Base-by-base conservation (phyloP, 2,888 invertebrate species). In the Cerastis rubricosa region DNA sequence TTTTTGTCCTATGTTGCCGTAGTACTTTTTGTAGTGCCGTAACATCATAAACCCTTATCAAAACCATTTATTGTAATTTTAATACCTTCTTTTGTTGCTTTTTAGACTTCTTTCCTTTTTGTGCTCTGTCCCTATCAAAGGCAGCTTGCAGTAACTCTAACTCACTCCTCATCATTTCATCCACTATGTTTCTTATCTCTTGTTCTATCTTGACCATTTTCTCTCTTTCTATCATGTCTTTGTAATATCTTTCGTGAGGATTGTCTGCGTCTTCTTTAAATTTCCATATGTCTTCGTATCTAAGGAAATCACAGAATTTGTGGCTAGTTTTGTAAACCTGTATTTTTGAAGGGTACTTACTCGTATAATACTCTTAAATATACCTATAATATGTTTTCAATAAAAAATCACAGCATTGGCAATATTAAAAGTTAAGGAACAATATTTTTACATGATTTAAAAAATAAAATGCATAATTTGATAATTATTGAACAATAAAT, bases 251-350 rank as follows among this genome's bases (percentile, higher is more conserved):
- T 92, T 99, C 99, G 70, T 97, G 96, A 0, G 97, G 97, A 93
- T 99, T 98, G 2, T 97, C 95, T 0, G 97, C 94, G 90, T 99
- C 99, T 87, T 98, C 98, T 91, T 98, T 98, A 74, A 97, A 97
- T 88, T 97, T 98, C 99, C 99, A 99, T 43, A 98, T 97, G 81
- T 98, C 99, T 92, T 98, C 98, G 91, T 98, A 98, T 88, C 97
- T 97, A 43, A 54, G 57, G 51, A 45, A 25, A n/a, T 40, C 17
- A 79, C 4, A 11, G 49, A 19, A 35, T 14, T n/a, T 0, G 0
- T 63, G 1, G 1, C 8, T 5, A 14, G 22, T n/a, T 45, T 19
- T 35, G 19, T 29, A 29, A 43, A 11, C 12, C 3, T n/a, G 5
- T 45, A 25, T 35, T 40, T 45, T 22, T 1, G 1, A 22, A 35